A percentile compares a stretch with the other conserved stretches of the same genome.
Evolutionary conservation across 2,113 vertebrate genomes (phyloP).

Genomic region (Neolamprologus longior): DNA sequence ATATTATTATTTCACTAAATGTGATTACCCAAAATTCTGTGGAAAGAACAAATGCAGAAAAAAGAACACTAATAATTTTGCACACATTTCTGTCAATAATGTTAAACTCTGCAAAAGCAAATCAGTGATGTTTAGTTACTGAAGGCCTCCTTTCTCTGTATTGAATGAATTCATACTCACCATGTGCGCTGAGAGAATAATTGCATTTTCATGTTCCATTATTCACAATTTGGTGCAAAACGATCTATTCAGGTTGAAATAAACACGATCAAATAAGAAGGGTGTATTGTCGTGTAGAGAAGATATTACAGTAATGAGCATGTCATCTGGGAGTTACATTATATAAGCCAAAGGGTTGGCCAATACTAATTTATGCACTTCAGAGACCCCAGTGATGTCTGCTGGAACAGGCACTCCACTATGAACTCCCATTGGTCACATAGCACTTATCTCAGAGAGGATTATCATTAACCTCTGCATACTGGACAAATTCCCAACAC

Average conservation of each 20-base stretch:
- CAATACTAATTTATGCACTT: conserved; percentile 17
- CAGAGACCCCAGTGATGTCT: conserved; percentile 9
- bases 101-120: neutral
- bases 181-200: conserved; percentile 1
- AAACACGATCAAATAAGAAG: conserved; percentile 3
- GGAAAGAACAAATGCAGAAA: neutral
- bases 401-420: neutral
- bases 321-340: conserved; percentile 17
- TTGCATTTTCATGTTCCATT: conserved; percentile 21
- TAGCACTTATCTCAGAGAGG: conserved; percentile 53
- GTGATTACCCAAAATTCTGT: neutral
- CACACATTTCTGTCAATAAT: neutral
- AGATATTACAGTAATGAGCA: conserved; percentile 39
- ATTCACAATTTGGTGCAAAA: conserved; percentile 20
- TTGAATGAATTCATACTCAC: conserved; percentile 2
- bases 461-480: conserved; percentile 66
- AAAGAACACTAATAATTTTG: neutral
- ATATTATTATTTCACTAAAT: neutral
- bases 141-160: neutral
- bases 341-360: conserved; percentile 1
- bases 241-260: neutral
- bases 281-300: neutral
- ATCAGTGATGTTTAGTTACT: neutral
- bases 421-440: conserved; percentile 60
- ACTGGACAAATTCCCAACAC: conserved; percentile 46